Base-by-base conservation (phyloP, 1,140 invertebrate species). In the Oryzaephilus surinamensis region DNA sequence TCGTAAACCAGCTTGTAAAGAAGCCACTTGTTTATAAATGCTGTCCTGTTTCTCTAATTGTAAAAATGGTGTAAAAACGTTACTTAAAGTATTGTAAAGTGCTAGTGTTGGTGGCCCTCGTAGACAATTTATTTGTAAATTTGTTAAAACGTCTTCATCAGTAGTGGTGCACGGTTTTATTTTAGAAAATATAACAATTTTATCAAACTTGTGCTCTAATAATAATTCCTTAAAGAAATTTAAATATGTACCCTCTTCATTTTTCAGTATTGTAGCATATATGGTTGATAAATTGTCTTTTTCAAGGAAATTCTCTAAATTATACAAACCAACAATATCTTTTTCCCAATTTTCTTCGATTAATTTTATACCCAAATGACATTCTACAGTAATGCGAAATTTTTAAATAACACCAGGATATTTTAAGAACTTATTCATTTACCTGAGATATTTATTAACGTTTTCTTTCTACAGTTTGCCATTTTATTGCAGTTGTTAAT, bases 1-100 rank as follows among this genome's bases (percentile, higher is more conserved):
- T 29, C 53, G 38, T 6, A 58, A 27, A 33, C 51, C 55, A 16
- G 50, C 45, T 43, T 58, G 53, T 12, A 58, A 31, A 36, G 45
- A 48, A 6, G 40, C 37, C 29, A 56, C 23, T 24, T 56, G 54
- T 20, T 43, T 43, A 34, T 54, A 45, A 11, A 56, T 32, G 23
- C 28, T 50, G 43, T 19, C 15, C 41, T 32, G 10, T 32, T 32
- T 19, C 30, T 32, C 45, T 50, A 32, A 32, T 15, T 32, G 7
- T 10, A 61, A 34, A 19, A 56, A 38, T 6, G 60, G 57, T 14
- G 40, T 36, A 32, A 50, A 62, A 16, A 62, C 45, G 15, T 57
- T 57, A 21, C 47, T 52, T 20, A 62, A 41, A 24, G 46, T 50
- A 10, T 59, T 46, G 41, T 60, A 62, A 6, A 62, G 32, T 17